These are phyloP conservation scores for Lepus timidus DNA, from an alignment of 2,113 vertebrate genomes.

Conservation along the genomic window DNA sequence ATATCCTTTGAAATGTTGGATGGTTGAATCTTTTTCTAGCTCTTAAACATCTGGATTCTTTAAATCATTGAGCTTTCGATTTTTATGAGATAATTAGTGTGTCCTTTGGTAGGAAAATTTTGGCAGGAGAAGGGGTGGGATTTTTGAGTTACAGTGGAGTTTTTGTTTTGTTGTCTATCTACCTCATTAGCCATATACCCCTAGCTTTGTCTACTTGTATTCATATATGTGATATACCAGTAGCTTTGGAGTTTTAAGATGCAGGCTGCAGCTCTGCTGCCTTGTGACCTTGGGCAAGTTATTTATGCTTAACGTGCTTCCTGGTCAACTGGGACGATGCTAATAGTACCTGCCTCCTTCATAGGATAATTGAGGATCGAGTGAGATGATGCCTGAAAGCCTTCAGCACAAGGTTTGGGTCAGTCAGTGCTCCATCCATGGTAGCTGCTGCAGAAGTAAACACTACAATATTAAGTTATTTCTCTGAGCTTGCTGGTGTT, in stretches of 20 bases:
- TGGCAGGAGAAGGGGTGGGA: not conserved
- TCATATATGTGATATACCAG: not conserved
- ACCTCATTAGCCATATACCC: not conserved
- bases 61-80: slow-evolving; percentile 56
- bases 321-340: slow-evolving; percentile 46
- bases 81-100: slow-evolving; percentile 19
- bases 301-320: slow-evolving; percentile 38
- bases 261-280: not conserved
- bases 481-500: slow-evolving; percentile 39
- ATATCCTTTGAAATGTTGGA: slow-evolving; percentile 71
- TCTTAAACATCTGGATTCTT: slow-evolving; percentile 71
- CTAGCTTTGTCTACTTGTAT: slow-evolving; percentile 10
- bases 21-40: slow-evolving; percentile 48
- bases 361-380: not conserved
- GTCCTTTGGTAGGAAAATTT: slow-evolving; percentile 42
- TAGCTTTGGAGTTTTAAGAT: slow-evolving; percentile 22
- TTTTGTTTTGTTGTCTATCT: not conserved
- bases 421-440: not conserved
- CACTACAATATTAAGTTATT: not conserved
- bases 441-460: slow-evolving; percentile 20
- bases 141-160: not conserved
- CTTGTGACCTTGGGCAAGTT: not conserved
- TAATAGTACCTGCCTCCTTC: slow-evolving; percentile 3
- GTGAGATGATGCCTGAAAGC: not conserved
- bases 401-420: not conserved